Conservation (phyloP, 2,797 vertebrate genomes). For the Presbytis comata region DNA sequence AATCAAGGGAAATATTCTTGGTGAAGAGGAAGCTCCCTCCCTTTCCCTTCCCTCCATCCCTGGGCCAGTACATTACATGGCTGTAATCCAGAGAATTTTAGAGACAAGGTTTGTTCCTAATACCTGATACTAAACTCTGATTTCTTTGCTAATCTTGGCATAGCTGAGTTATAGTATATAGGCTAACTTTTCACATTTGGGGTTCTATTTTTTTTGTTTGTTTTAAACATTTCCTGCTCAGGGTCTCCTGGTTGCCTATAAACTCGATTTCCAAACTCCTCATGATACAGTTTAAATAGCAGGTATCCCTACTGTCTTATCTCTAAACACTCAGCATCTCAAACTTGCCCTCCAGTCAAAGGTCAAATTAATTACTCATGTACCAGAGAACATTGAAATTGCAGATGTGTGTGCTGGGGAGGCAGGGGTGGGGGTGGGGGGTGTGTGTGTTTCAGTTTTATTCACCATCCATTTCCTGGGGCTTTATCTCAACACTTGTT, state of each 20-base stretch:
- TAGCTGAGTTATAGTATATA: neutral
- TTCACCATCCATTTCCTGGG: neutral
- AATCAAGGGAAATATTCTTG: neutral
- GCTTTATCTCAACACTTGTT: neutral
- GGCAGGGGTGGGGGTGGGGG: too few relatives aligned
- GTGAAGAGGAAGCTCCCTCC: neutral
- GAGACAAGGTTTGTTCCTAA: neutral
- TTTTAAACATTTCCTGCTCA: neutral
- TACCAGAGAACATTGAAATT: neutral
- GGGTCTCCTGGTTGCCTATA: neutral
- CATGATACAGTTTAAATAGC: neutral
- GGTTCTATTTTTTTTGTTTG: neutral
- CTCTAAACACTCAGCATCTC: neutral
- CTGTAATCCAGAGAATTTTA: neutral
- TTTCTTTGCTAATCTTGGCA: neutral
- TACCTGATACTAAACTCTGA: neutral
- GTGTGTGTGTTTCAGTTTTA: neutral
- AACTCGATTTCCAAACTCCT: neutral
- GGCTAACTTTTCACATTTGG: neutral
- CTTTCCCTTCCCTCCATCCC: too few relatives aligned
- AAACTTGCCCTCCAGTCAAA: neutral
- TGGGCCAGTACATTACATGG: accelerated
- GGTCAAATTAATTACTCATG: neutral
- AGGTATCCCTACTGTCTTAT: neutral
- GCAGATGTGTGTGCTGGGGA: neutral